phyloP scores from a whole-genome alignment of 1,140 invertebrate species.

The Camponotus pennsylvanicus region DNA sequence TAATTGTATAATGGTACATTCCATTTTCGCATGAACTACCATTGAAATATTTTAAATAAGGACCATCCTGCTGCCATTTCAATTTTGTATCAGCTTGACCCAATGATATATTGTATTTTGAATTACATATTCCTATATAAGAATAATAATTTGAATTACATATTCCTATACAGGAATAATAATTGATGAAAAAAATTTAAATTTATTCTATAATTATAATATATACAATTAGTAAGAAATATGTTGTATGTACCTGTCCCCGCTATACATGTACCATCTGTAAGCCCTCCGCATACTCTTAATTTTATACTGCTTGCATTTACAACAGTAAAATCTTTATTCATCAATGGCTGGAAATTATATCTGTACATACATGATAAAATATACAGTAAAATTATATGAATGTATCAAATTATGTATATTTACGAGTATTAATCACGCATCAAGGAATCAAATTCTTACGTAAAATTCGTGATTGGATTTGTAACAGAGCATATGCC shows the following conservation, averaged over 20 bases:
- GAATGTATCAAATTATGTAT: conserved; percentile 5
- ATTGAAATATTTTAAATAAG: conserved; percentile 86
- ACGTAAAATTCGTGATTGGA: conserved; percentile 79
- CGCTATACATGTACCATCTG: conserved; percentile 64
- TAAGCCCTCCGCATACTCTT: conserved; percentile 75
- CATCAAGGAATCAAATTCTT: conserved; percentile 56
- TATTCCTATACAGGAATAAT: conserved; percentile 72
- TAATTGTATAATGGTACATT: conserved; percentile 83
- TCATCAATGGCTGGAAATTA: conserved; percentile 73
- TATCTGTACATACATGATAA: conserved; percentile 70
- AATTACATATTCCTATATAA: conserved; percentile 78
- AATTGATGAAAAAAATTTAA: not conserved
- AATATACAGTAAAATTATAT: conserved; percentile 43
- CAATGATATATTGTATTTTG: conserved; percentile 75
- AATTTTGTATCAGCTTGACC: conserved; percentile 85
- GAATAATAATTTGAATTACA: conserved; percentile 68
- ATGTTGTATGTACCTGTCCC: conserved; percentile 70
- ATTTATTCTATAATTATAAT: not conserved
- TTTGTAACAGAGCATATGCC: conserved; percentile 76
- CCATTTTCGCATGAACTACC: conserved; percentile 81
- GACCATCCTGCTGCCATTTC: conserved; percentile 84
- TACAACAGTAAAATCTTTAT: conserved; percentile 50
- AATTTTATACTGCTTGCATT: conserved; percentile 67
- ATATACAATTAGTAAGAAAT: not conserved
- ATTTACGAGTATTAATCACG: not conserved